Percentiles rank a stretch among this genome's conserved stretches.
phyloP scores from a whole-genome alignment of 2,113 vertebrate genomes.

The Ochotona curzoniae region DNA sequence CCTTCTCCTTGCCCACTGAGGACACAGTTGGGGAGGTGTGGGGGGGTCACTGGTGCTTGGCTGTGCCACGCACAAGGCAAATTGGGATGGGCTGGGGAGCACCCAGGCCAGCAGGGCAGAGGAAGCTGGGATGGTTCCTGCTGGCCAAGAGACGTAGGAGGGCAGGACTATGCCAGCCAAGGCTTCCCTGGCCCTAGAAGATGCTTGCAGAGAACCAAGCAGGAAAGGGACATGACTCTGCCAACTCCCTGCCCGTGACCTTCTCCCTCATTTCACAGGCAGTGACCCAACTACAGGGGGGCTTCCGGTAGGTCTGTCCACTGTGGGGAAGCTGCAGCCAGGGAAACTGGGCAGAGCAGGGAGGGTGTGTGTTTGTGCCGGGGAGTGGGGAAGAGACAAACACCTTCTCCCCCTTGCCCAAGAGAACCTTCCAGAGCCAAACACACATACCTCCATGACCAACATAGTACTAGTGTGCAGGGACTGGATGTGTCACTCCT shows the following conservation, averaged over 20 bases:
- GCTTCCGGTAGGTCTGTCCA: no score
- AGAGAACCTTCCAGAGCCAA: not conserved
- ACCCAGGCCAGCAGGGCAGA: not conserved
- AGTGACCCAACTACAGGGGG: not conserved
- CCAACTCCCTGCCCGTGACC: no score
- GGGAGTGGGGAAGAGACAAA: not conserved
- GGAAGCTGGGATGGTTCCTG: not conserved
- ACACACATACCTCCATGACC: not conserved
- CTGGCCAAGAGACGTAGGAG: not conserved
- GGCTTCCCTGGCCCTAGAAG: not conserved
- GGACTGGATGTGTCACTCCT: not conserved
- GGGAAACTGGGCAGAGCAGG: not conserved
- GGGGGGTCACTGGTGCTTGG: not conserved
- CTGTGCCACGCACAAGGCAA: not conserved
- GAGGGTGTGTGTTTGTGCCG: no score
- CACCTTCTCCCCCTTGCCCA: fast-evolving
- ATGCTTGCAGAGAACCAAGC: not conserved
- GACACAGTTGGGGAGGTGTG: no score
- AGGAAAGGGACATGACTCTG: not conserved
- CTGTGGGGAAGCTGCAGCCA: not conserved
- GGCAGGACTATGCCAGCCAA: not conserved
- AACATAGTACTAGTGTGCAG: not conserved
- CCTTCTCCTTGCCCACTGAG: no score
- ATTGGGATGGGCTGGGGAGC: not conserved
- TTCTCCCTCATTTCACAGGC: no score